Evolutionary conservation across 2,888 invertebrate genomes (phyloP), one percentile per base, ranked within the genome.

Genomic region (Neelides folsomi): DNA sequence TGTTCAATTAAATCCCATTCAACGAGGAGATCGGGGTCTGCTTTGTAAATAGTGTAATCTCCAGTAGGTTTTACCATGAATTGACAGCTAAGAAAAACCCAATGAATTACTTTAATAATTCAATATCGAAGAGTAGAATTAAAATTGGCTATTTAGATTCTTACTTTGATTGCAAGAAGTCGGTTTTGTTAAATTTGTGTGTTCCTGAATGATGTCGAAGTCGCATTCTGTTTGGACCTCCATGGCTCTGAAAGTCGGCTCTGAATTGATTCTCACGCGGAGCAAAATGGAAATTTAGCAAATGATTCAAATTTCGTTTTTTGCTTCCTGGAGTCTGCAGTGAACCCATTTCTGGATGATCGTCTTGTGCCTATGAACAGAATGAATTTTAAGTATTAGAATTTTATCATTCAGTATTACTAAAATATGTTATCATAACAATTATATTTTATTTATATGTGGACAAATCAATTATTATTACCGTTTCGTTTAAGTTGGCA

Each of bases 11-110:
- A 75, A 66, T 83, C 80, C 95, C 95, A 97, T 69, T 88, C 84
- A 47, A 95, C 84, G 49, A 93, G 77, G 46, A 80, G 75, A 74
- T 95, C 94, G 35, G 93, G 90, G 72, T 92, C 84, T 63, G 79
- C 76, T 66, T 82, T 71, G 69, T 88, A 83, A 16, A 79, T 76
- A 62, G 78, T 76, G 70, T 88, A 89, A 71, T 92, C 85, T 48
- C 82, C 83, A 68, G 77, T 79, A 64, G 80, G 78, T 68, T 81
- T 82, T 59, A 95, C 89, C 68, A 95, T 82, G 78, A 95, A 95
- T 74, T 95, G 94, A 72, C 93, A 95, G 74, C 92, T 88, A 66
- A n/a, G n/a, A n/a, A n/a, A n/a, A n/a, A n/a, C n/a, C n/a, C n/a
- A n/a, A n/a, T n/a, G n/a, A n/a, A n/a, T n/a, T n/a, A n/a, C n/a